Percentiles rank a stretch among this genome's conserved stretches.
Conservation (phyloP, 2,888 invertebrate species). For the Pristionchus fissidentatus region DNA sequence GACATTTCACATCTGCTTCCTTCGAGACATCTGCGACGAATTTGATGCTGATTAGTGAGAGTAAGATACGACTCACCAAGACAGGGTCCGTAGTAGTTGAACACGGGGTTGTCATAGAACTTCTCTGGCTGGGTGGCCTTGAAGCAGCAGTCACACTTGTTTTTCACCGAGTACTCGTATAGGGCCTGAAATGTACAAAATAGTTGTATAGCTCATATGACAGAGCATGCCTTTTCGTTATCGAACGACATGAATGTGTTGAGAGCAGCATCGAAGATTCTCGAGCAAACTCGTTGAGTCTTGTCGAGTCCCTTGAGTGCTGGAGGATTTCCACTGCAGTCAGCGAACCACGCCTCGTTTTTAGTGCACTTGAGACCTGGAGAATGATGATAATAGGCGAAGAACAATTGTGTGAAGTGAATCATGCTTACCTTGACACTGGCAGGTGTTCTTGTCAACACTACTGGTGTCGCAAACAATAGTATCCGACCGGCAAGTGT, state of each 20-base stretch:
- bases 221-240: not conserved
- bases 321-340: not conserved
- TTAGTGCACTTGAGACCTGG: not conserved
- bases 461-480: conserved; percentile 2
- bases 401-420: not conserved
- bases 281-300: conserved; percentile 21
- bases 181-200: not conserved
- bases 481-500: conserved; percentile 9
- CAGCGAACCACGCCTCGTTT: not conserved
- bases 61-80: not conserved
- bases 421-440: conserved; percentile 26
- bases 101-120: not conserved
- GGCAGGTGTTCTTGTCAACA: conserved; percentile 36
- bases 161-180: not conserved
- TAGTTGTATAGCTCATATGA: not conserved
- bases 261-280: not conserved
- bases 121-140: not conserved
- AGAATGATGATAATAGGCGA: not conserved
- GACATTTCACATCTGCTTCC: not conserved
- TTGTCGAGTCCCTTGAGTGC: conserved; percentile 21
- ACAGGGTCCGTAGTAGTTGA: conserved; percentile 46
- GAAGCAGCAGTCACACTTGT: conserved; percentile 40
- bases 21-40: not conserved
- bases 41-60: not conserved
- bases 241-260: not conserved